Evolutionary conservation across 23 tunicate genomes (phyloP).

Genomic region (Corella eumyota): DNA sequence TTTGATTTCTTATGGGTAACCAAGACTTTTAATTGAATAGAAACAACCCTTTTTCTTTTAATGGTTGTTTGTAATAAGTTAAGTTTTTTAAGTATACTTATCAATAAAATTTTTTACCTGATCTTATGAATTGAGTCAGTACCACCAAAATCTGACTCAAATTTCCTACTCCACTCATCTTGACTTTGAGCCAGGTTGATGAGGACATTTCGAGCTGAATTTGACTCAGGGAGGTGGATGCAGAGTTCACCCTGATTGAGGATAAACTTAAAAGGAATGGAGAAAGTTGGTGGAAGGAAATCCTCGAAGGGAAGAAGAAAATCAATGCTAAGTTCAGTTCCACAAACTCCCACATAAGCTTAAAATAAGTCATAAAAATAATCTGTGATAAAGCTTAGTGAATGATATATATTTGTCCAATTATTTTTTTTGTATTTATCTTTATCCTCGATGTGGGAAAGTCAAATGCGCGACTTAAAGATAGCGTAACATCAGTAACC

Average conservation of each 20-base stretch:
- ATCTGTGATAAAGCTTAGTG: too few species aligned
- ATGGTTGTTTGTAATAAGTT: too few species aligned
- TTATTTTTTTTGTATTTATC: too few species aligned
- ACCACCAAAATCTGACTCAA: background rate
- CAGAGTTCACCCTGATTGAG: conserved; percentile 27
- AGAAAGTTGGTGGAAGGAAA: conserved; percentile 39
- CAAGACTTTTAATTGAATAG: too few species aligned
- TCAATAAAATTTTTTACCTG: too few species aligned
- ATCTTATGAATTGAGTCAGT: background rate
- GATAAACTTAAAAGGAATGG: conserved; percentile 46
- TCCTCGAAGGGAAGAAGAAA: conserved; percentile 45
- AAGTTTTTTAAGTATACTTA: too few species aligned
- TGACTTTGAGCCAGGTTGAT: conserved; percentile 25
- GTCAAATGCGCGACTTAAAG: too few species aligned
- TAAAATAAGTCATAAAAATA: conserved; percentile 8
- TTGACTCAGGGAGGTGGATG: conserved; percentile 48
- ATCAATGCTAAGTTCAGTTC: conserved; percentile 23
- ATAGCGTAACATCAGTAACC: too few species aligned
- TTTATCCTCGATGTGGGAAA: too few species aligned
- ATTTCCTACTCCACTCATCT: background rate
- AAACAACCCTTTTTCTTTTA: too few species aligned
- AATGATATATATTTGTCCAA: background rate
- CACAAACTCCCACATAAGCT: conserved; percentile 56
- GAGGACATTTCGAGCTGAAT: conserved; percentile 34
- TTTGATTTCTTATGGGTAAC: too few species aligned